Conservation (phyloP, 2,797 vertebrate genomes). For the Sorex maritimensis region DNA sequence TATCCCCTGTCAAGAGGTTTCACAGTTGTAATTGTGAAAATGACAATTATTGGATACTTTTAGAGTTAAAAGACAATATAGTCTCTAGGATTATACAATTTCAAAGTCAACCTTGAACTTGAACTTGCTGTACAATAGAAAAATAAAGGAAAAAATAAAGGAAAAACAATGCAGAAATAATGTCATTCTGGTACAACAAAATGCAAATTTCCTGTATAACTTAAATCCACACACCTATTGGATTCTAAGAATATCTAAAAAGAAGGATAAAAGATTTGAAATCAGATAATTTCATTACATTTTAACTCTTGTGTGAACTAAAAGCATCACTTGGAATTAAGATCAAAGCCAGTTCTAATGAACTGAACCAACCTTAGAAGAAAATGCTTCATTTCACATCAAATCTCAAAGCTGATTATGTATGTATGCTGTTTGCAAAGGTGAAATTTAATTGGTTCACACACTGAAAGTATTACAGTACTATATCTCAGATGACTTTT, state of each 20-base stretch:
- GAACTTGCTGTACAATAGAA: background rate
- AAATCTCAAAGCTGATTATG: conserved; percentile 51
- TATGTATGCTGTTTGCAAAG: conserved; percentile 11
- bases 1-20: background rate
- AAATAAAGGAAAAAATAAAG: conserved; percentile 27
- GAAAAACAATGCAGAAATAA: conserved; percentile 17
- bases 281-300: conserved; percentile 52
- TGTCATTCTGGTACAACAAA: background rate
- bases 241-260: conserved; percentile 21
- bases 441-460: conserved; percentile 9
- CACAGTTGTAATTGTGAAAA: background rate
- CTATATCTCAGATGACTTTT: conserved; percentile 12
- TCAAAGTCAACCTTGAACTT: conserved; percentile 38
- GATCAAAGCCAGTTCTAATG: conserved; percentile 68
- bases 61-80: conserved; percentile 47
- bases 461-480: conserved; percentile 7
- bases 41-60: conserved; percentile 6
- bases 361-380: conserved; percentile 61
- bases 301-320: conserved; percentile 10
- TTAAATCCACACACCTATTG: background rate
- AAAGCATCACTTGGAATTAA: conserved; percentile 71
- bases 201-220: background rate
- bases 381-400: conserved; percentile 67
- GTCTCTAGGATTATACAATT: conserved; percentile 43
- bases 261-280: background rate